These are phyloP conservation scores for Drosophila stalkeri DNA, from an alignment of 2,888 invertebrate genomes.

Conservation along the genomic window DNA sequence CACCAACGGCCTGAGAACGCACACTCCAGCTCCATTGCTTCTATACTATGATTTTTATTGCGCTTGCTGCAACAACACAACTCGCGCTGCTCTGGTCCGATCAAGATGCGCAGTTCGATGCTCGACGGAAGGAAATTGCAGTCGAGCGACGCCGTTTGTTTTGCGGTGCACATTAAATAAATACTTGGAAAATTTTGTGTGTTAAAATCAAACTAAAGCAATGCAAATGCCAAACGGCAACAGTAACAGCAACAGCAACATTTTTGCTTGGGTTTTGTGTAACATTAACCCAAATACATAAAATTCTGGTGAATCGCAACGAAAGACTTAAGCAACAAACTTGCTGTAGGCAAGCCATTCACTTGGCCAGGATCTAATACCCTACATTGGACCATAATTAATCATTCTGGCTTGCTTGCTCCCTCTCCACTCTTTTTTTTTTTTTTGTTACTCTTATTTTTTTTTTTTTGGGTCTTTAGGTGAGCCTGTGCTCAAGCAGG, in stretches of 20 bases:
- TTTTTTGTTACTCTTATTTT: conserved; percentile 14
- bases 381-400: conserved; percentile 66
- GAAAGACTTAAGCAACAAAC: conserved; percentile 60
- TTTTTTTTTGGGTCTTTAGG: conserved; percentile 67
- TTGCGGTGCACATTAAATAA: conserved; percentile 73
- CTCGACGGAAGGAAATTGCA: conserved; percentile 76
- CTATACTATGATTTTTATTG: conserved; percentile 10
- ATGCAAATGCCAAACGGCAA: conserved; percentile 48
- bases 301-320: conserved; percentile 61
- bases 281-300: conserved; percentile 81
- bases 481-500: conserved; percentile 63
- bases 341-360: conserved; percentile 47
- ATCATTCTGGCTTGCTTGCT: conserved; percentile 49
- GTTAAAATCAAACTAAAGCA: conserved; percentile 77
- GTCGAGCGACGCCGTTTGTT: conserved; percentile 42
- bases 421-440: background rate
- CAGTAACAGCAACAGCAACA: conserved; percentile 8
- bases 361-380: conserved; percentile 68
- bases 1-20: conserved; percentile 68
- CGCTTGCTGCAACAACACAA: conserved; percentile 7
- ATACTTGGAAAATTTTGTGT: conserved; percentile 74
- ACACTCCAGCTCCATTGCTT: conserved; percentile 25
- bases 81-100: conserved; percentile 29
- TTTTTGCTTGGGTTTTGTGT: conserved; percentile 53
- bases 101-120: conserved; percentile 66